A percentile compares a stretch with the other conserved stretches of the same genome.
phyloP scores from a whole-genome alignment of 2,113 vertebrate genomes.

The Peromyscus maniculatus region DNA sequence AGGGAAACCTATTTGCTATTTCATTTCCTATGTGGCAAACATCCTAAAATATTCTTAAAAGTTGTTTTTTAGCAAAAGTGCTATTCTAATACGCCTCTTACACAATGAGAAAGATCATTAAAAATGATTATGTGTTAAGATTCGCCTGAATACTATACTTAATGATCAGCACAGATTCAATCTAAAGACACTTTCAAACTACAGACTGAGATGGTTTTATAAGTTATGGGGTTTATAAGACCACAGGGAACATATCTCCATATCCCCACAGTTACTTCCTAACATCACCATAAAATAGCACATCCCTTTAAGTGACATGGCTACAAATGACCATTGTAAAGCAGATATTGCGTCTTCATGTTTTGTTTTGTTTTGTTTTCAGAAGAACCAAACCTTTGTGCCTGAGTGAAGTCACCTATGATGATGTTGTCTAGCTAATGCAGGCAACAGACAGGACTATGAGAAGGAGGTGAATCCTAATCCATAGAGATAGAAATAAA shows the following conservation, averaged over 20 bases:
- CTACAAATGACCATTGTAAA: background rate
- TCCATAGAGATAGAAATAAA: background rate
- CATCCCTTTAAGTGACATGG: background rate
- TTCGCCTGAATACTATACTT: background rate
- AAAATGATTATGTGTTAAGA: slow-evolving; percentile 47
- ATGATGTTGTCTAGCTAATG: background rate
- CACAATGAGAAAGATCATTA: background rate
- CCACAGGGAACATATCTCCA: background rate
- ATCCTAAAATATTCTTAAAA: slow-evolving; percentile 39
- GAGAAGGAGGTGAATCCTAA: background rate
- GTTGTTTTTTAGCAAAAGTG: background rate
- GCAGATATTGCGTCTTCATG: background rate
- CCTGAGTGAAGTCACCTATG: background rate
- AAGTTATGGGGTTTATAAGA: background rate
- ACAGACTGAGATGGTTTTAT: background rate
- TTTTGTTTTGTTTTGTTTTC: background rate
- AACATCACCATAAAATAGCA: background rate
- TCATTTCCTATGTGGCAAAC: background rate
- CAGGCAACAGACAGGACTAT: background rate
- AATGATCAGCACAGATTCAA: slow-evolving; percentile 1
- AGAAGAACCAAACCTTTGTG: background rate
- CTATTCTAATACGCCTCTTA: background rate
- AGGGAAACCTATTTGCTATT: background rate
- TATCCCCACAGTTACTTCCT: background rate
- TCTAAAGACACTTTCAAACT: slow-evolving; percentile 26